A percentile compares a stretch with the other conserved stretches of the same genome.
Conservation (phyloP, 2,113 vertebrate species). For the Platichthys flesus region DNA sequence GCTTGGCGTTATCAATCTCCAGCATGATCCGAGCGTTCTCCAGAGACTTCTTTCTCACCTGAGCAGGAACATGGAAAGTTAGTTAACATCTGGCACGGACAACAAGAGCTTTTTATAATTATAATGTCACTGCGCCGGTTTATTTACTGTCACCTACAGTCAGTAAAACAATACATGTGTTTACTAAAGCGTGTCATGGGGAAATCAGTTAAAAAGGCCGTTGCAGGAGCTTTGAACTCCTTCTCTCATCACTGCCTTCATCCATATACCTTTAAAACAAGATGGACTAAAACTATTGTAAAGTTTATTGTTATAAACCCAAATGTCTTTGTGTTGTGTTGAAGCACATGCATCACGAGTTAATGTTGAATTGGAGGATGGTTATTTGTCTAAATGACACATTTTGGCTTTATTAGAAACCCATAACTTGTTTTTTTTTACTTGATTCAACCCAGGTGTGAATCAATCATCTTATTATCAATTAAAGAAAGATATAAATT, state of each 20-base stretch:
- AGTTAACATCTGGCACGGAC: not conserved
- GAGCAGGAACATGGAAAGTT: constrained; percentile 12
- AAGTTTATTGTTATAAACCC: not conserved
- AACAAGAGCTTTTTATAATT: not conserved
- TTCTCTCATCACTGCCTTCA: no score
- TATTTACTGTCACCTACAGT: not conserved
- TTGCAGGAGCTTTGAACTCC: no score
- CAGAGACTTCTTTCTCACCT: constrained; percentile 83
- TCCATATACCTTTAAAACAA: not conserved
- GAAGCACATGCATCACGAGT: not conserved
- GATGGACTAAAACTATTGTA: not conserved
- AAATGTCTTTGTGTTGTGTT: not conserved
- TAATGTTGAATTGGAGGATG: not conserved
- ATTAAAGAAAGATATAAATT: not conserved
- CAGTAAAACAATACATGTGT: not conserved
- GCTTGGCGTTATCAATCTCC: constrained; percentile 87
- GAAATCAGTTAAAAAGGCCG: no score
- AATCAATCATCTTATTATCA: not conserved
- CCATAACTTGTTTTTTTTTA: not conserved
- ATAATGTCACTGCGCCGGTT: not conserved
- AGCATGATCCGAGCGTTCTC: constrained; percentile 85
- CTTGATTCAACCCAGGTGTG: not conserved
- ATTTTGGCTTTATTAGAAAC: not conserved
- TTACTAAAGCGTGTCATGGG: not conserved
- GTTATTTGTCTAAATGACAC: not conserved